These are phyloP conservation scores for Protosalanx chinensis DNA, from an alignment of 2,797 vertebrate genomes.

Conservation along the genomic window DNA sequence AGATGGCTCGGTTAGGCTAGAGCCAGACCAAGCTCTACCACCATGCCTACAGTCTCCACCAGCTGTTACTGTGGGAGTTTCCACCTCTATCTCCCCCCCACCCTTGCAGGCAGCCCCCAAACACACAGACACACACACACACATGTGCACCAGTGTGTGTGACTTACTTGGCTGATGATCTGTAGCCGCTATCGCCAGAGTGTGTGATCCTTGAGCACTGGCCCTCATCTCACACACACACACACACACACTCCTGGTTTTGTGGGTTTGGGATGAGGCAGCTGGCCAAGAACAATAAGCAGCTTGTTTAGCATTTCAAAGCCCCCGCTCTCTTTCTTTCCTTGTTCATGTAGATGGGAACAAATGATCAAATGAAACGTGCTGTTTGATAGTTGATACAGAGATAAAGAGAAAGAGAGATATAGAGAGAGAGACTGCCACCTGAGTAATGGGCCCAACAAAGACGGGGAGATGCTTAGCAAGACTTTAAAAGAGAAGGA, in stretches of 20 bases:
- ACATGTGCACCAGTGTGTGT: constrained; percentile 23
- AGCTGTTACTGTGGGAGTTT: background rate
- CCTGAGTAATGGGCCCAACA: too few species aligned
- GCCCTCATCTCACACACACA: constrained; percentile 28
- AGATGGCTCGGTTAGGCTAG: too few species aligned
- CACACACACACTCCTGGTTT: constrained; percentile 29
- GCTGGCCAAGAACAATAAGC: constrained; percentile 75
- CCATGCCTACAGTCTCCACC: too few species aligned
- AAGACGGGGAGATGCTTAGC: too few species aligned
- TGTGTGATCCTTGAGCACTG: constrained; percentile 45
- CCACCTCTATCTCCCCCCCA: constrained; percentile 11
- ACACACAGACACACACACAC: constrained; percentile 12
- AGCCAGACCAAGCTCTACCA: too few species aligned
- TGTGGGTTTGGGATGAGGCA: constrained; percentile 55
- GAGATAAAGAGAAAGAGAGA: background rate
- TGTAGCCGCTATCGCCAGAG: constrained; percentile 55
- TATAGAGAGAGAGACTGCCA: constrained; percentile 14
- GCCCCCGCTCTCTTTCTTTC: constrained; percentile 37
- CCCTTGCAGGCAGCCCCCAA: background rate
- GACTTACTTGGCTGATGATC: constrained; percentile 56
- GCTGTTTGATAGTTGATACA: constrained; percentile 43
- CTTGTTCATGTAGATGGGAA: constrained; percentile 47
- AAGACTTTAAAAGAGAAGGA: constrained; percentile 12
- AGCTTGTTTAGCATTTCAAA: constrained; percentile 78
- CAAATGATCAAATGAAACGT: constrained; percentile 51